Conservation (phyloP, 2,797 vertebrate genomes). For the Squalus acanthias region DNA sequence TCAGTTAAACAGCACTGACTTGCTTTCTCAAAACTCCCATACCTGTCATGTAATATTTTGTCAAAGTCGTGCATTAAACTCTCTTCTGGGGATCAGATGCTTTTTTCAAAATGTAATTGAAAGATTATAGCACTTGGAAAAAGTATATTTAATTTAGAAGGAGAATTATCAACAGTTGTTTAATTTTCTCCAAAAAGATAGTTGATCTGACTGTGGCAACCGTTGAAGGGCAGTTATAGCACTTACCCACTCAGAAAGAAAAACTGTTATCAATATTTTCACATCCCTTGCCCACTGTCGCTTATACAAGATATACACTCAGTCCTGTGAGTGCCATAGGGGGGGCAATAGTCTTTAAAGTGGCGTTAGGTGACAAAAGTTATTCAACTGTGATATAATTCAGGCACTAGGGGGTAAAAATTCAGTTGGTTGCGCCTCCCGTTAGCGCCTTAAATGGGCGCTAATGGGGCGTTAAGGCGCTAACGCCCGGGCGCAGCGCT, state of each 20-base stretch:
- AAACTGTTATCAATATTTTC: neutral
- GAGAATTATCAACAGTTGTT: neutral
- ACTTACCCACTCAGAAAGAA: neutral
- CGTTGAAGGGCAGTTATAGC: neutral
- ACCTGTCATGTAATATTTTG: neutral
- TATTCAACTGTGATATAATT: neutral
- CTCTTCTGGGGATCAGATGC: neutral
- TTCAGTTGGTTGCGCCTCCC: too few relatives aligned
- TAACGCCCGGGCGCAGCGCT: too few relatives aligned
- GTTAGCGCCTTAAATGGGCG: too few relatives aligned
- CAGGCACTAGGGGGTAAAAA: too few relatives aligned
- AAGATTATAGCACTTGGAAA: neutral
- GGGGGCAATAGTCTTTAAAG: neutral
- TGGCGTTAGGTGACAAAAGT: neutral
- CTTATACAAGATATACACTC: neutral
- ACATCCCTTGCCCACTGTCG: neutral
- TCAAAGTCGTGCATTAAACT: neutral
- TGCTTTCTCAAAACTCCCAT: neutral
- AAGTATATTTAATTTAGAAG: neutral
- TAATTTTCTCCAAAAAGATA: neutral
- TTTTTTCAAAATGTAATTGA: slow-evolving; percentile 11
- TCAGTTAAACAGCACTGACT: neutral
- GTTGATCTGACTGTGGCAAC: neutral
- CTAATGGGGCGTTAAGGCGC: too few relatives aligned
- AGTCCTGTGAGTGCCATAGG: neutral